Conservation (phyloP, 2,888 invertebrate genomes). For the Bedellia somnulentella region DNA sequence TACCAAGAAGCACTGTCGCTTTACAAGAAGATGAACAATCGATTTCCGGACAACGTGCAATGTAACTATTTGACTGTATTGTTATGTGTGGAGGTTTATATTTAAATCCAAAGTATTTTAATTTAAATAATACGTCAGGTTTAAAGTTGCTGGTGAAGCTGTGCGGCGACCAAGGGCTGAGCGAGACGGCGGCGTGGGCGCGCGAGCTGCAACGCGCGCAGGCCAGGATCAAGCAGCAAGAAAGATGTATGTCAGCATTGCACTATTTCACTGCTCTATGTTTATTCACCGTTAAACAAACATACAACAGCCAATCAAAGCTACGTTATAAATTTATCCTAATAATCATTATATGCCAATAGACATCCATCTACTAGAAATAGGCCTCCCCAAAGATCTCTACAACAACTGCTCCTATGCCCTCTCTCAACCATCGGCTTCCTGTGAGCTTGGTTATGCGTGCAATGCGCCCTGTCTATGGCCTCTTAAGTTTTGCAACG, state of each 20-base stretch:
- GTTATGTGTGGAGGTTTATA: too few relatives aligned
- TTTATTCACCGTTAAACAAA: too few relatives aligned
- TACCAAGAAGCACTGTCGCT: conserved; percentile 81
- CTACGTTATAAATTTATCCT: not conserved
- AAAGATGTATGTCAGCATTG: conserved; percentile 28
- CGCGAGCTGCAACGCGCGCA: conserved; percentile 77
- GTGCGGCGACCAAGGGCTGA: conserved; percentile 86
- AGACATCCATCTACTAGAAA: conserved; percentile 1
- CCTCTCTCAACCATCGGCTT: too few relatives aligned
- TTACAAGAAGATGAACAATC: conserved; percentile 82
- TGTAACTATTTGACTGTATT: conserved; percentile 71
- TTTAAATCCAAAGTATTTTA: too few relatives aligned
- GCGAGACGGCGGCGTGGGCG: conserved; percentile 85
- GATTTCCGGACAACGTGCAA: conserved; percentile 93
- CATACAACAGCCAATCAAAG: not conserved
- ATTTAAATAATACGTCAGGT: too few relatives aligned
- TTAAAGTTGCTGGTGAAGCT: conserved; percentile 85
- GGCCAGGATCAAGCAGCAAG: conserved; percentile 46
- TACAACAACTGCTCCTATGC: too few relatives aligned
- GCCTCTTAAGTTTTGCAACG: too few relatives aligned
- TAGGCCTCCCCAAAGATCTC: too few relatives aligned
- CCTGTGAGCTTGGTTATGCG: too few relatives aligned
- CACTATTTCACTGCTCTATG: too few relatives aligned
- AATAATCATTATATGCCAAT: too few relatives aligned
- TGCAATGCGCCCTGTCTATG: too few relatives aligned